phyloP scores from a whole-genome alignment of 2,888 invertebrate species.

The Eristalis intricaria region DNA sequence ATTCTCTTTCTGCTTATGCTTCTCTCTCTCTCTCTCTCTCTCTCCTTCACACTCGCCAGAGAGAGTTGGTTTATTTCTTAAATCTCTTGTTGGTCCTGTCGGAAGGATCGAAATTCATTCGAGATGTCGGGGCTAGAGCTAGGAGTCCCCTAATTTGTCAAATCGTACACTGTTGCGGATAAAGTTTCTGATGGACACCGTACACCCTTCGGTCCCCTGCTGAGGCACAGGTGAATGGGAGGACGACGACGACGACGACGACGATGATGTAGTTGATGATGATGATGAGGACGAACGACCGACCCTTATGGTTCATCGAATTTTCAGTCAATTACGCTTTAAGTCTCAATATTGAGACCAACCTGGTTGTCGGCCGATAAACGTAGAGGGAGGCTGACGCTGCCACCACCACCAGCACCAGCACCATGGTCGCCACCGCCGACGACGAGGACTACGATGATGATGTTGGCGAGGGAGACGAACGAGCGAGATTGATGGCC shows the following conservation, averaged over 20 bases:
- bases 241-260: slow-evolving; percentile 2
- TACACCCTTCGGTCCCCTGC: background rate
- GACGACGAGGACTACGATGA: background rate
- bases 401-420: too few relatives aligned
- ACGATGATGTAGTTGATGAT: slow-evolving; percentile 1
- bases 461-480: slow-evolving; percentile 1
- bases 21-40: background rate
- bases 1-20: background rate
- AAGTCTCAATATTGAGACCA: slow-evolving; percentile 59
- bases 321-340: slow-evolving; percentile 66
- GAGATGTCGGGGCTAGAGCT: slow-evolving; percentile 9
- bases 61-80: slow-evolving; percentile 15
- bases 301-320: slow-evolving; percentile 65
- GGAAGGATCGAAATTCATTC: slow-evolving; percentile 23
- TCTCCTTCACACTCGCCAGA: background rate
- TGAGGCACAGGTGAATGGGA: background rate
- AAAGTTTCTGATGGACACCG: slow-evolving; percentile 25
- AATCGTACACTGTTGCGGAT: slow-evolving; percentile 13
- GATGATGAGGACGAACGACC: slow-evolving; percentile 52
- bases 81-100: slow-evolving; percentile 17
- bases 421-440: too few relatives aligned
- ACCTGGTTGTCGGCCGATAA: slow-evolving; percentile 46
- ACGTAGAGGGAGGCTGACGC: slow-evolving; percentile 16
- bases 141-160: slow-evolving; percentile 43
- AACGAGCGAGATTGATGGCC: slow-evolving; percentile 36